These are phyloP conservation scores for Coryphaenoides rupestris DNA, from an alignment of 2,113 vertebrate genomes.

Conservation along the genomic window DNA sequence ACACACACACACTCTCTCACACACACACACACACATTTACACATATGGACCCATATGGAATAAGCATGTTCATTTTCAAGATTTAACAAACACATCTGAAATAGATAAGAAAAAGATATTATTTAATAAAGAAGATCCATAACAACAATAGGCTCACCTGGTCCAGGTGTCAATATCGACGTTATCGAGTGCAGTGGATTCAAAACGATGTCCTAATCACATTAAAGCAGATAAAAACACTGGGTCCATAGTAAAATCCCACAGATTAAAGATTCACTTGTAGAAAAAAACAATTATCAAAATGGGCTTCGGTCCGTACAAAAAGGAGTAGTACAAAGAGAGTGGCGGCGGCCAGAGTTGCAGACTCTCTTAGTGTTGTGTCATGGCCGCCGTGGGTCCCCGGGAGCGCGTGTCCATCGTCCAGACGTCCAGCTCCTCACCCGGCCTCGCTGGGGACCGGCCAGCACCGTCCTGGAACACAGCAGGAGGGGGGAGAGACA, in stretches of 20 bases:
- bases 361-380: slow-evolving; percentile 43
- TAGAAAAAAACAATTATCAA: slow-evolving; percentile 38
- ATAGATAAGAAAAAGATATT: slow-evolving; percentile 3
- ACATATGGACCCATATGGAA: background rate
- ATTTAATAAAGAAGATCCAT: background rate
- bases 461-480: too few species aligned
- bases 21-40: slow-evolving; percentile 7
- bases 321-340: slow-evolving; percentile 25
- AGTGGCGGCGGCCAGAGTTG: slow-evolving; percentile 11
- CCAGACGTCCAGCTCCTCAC: too few species aligned
- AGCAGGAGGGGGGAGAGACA: too few species aligned
- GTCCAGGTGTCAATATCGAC: too few species aligned
- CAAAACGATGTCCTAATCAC: too few species aligned
- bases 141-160: background rate
- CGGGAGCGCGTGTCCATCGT: too few species aligned
- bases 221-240: too few species aligned
- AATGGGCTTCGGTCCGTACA: slow-evolving; percentile 65
- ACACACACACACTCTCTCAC: slow-evolving; percentile 10
- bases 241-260: slow-evolving; percentile 23
- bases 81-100: background rate
- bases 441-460: too few species aligned
- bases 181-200: too few species aligned
- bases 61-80: background rate
- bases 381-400: background rate
- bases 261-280: slow-evolving; percentile 31